Conservation (phyloP, 2,113 vertebrate genomes). For the Holacanthus passer region DNA sequence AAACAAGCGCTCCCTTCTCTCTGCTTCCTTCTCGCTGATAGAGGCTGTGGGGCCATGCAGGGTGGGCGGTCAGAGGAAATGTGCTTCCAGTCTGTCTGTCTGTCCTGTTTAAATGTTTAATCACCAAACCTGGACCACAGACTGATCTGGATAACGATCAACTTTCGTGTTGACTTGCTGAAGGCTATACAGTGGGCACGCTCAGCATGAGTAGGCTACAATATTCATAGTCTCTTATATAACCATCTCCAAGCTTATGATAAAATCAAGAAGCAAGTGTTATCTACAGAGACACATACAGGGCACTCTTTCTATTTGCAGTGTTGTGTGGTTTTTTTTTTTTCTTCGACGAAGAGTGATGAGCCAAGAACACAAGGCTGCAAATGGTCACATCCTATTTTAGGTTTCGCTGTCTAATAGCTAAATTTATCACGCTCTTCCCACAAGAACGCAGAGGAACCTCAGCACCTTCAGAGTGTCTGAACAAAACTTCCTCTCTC, state of each 20-base stretch:
- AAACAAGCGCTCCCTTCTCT: slow-evolving; percentile 54
- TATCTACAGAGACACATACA: slow-evolving; percentile 50
- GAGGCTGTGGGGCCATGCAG: slow-evolving; percentile 26
- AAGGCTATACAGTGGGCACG: slow-evolving; percentile 50
- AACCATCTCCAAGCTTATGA: slow-evolving; percentile 51
- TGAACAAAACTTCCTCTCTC: slow-evolving; percentile 28
- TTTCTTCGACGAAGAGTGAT: slow-evolving; percentile 33
- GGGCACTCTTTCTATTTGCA: slow-evolving; percentile 52
- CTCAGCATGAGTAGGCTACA: slow-evolving; percentile 64
- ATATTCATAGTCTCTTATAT: slow-evolving; percentile 68
- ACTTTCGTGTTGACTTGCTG: slow-evolving; percentile 44
- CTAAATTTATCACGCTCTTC: slow-evolving; percentile 65
- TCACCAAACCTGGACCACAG: slow-evolving; percentile 43
- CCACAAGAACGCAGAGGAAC: slow-evolving; percentile 52
- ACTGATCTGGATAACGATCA: slow-evolving; percentile 48
- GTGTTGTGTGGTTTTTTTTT: slow-evolving; percentile 2
- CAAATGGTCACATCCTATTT: slow-evolving; percentile 62
- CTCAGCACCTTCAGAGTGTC: slow-evolving; percentile 29
- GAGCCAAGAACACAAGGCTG: slow-evolving; percentile 65
- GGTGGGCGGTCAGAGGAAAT: slow-evolving; percentile 52
- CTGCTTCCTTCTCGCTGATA: slow-evolving; percentile 11
- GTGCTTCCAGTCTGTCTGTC: slow-evolving; percentile 43
- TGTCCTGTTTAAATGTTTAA: slow-evolving; percentile 63
- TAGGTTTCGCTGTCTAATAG: slow-evolving; percentile 53
- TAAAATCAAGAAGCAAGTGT: slow-evolving; percentile 64